Evolutionary conservation across 1,140 invertebrate species (phyloP).

Genomic region (Drosophila sp.): DNA sequence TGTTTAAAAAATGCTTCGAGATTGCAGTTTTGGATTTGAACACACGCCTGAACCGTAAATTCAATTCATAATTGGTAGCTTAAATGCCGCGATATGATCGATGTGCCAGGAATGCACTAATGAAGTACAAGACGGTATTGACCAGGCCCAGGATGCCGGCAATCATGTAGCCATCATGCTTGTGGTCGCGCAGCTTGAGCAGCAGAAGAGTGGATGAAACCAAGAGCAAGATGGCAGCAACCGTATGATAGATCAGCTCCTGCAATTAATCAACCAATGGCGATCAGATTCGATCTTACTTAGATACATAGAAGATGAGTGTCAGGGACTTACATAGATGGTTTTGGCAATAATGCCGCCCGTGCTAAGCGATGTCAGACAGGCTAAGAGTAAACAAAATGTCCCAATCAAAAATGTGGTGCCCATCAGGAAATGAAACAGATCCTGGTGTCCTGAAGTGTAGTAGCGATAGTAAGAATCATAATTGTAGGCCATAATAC

Average conservation of each 20-base stretch:
- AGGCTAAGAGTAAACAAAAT: constrained; percentile 89
- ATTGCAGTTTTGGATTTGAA: constrained; percentile 48
- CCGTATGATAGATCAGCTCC: constrained; percentile 91
- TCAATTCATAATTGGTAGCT: constrained; percentile 43
- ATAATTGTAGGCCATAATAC: constrained; percentile 87
- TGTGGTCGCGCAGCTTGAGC: constrained; percentile 84
- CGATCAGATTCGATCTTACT: too few relatives aligned
- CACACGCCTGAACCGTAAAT: constrained; percentile 7
- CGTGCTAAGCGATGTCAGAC: constrained; percentile 89
- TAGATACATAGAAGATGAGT: too few relatives aligned
- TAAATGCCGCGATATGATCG: constrained; percentile 88
- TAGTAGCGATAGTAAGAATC: constrained; percentile 59
- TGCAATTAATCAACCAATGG: constrained; percentile 67
- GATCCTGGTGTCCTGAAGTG: constrained; percentile 83
- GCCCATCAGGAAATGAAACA: constrained; percentile 88
- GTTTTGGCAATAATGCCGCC: constrained; percentile 92
- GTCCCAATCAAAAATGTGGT: constrained; percentile 90
- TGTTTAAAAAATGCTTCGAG: constrained; percentile 43
- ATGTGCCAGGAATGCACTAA: constrained; percentile 90
- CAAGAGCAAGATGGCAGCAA: constrained; percentile 88
- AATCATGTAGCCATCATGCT: constrained; percentile 87
- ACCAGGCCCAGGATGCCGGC: constrained; percentile 90
- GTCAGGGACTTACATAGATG: constrained; percentile 89
- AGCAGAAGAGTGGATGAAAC: constrained; percentile 87
- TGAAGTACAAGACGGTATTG: constrained; percentile 87